These are phyloP conservation scores for Campoplex capitator DNA, from an alignment of 2,888 invertebrate species.

Conservation along the genomic window DNA sequence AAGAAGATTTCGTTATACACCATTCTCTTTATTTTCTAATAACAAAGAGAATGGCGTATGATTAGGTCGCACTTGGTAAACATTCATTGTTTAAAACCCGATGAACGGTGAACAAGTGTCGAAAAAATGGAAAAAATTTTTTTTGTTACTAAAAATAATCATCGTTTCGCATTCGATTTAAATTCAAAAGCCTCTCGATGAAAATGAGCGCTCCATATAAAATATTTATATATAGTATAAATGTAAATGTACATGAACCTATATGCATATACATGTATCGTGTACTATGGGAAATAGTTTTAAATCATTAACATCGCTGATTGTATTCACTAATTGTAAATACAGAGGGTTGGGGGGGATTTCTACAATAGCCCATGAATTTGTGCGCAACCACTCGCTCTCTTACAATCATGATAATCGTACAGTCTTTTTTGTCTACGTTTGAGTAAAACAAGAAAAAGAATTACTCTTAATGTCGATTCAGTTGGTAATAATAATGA, in stretches of 20 bases:
- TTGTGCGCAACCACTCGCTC: slow-evolving; percentile 75
- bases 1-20: too few species aligned
- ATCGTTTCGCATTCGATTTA: background rate
- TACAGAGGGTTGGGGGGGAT: background rate
- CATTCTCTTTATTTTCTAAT: too few species aligned
- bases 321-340: slow-evolving; percentile 69
- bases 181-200: slow-evolving; percentile 35
- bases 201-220: slow-evolving; percentile 47
- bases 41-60: too few species aligned
- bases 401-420: slow-evolving; percentile 22
- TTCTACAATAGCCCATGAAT: slow-evolving; percentile 63
- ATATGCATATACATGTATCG: slow-evolving; percentile 23
- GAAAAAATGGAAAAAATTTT: too few species aligned
- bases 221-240: slow-evolving; percentile 47
- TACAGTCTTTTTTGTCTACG: slow-evolving; percentile 20
- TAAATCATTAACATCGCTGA: slow-evolving; percentile 74
- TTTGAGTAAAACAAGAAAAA: slow-evolving; percentile 1
- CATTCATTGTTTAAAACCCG: too few species aligned
- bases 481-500: background rate
- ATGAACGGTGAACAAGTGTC: too few species aligned
- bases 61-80: too few species aligned
- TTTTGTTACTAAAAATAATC: too few species aligned
- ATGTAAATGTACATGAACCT: slow-evolving; percentile 45
- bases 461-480: slow-evolving; percentile 14
- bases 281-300: slow-evolving; percentile 50